A percentile compares a stretch with the other conserved stretches of the same genome.
Conservation (phyloP, 2,797 vertebrate species). For the Coregonus ussuriensis region DNA sequence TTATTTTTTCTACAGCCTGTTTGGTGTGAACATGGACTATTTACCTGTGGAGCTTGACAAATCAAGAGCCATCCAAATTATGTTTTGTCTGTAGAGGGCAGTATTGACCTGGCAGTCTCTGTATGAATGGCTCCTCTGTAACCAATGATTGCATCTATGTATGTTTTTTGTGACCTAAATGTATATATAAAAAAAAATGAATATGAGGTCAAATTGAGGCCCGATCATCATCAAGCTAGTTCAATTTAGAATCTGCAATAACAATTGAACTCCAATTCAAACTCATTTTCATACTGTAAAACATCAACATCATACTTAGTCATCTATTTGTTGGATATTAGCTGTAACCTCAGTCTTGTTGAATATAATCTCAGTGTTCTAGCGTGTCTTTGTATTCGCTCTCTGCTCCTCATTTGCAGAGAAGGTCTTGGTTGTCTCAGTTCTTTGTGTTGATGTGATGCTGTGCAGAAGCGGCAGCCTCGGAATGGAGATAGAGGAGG, state of each 20-base stretch:
- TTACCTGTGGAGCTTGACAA: constrained; percentile 1
- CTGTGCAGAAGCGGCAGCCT: constrained; percentile 7
- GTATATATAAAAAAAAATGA: not conserved
- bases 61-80: not conserved
- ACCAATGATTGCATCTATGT: not conserved
- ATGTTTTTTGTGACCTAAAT: too few relatives aligned
- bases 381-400: not conserved
- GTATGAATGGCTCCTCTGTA: not conserved
- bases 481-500: not conserved
- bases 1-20: too few relatives aligned
- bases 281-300: not conserved
- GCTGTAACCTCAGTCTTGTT: not conserved
- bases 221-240: not conserved
- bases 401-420: not conserved
- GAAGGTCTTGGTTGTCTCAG: not conserved
- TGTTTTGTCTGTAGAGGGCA: constrained; percentile 28
- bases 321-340: not conserved
- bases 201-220: not conserved
- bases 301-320: not conserved
- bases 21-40: not conserved
- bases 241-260: not conserved
- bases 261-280: not conserved
- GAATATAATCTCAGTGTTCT: not conserved
- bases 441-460: not conserved
- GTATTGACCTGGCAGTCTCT: constrained; percentile 32